phyloP scores from a whole-genome alignment of 2,888 invertebrate species.

The Noctua janthe region DNA sequence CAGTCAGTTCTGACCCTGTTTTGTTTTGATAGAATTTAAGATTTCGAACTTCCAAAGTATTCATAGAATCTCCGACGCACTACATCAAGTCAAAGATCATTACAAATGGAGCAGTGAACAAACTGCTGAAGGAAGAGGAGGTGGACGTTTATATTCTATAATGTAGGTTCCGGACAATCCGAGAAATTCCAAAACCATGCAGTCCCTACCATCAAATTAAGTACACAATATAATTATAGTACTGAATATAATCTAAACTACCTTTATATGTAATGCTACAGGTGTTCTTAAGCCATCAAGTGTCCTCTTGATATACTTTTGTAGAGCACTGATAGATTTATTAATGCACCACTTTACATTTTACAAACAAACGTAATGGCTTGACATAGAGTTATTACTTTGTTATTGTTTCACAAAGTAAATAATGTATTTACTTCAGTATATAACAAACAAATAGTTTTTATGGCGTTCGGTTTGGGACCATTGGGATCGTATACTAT shows the following conservation, averaged over 20 bases:
- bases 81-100: not conserved
- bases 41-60: not conserved
- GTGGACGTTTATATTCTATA: not conserved
- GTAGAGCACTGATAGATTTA: conserved; percentile 51
- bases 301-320: conserved; percentile 43
- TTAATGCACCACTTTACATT: conserved; percentile 45
- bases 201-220: conserved; percentile 40
- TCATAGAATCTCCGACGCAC: not conserved
- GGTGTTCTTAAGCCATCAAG: conserved; percentile 45
- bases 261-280: conserved; percentile 57
- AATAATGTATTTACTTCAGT: conserved; percentile 13
- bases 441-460: conserved; percentile 33
- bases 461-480: conserved; percentile 20
- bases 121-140: not conserved
- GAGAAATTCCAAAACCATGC: conserved; percentile 34
- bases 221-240: conserved; percentile 50
- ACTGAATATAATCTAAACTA: conserved; percentile 54
- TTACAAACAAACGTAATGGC: conserved; percentile 29
- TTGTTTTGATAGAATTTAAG: not conserved
- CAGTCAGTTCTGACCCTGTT: not conserved
- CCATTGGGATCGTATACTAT: conserved; percentile 35
- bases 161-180: conserved; percentile 1
- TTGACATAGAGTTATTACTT: conserved; percentile 39
- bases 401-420: conserved; percentile 46
- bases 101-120: not conserved